phyloP scores from a whole-genome alignment of 92 coral and sea anemone species.

The Zoanthus gigantus region DNA sequence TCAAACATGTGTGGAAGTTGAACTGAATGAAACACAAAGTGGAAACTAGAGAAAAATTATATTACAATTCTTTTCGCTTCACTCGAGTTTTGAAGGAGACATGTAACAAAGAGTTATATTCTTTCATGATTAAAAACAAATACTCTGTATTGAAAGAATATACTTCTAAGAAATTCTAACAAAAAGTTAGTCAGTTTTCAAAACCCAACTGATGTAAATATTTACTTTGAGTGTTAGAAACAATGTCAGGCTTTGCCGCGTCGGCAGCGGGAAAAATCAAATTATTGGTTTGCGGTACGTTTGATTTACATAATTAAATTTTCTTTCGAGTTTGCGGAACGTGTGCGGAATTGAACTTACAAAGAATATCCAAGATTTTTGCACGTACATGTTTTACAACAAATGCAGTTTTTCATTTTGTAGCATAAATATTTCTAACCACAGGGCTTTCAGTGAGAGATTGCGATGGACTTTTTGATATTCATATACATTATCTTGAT shows the following conservation, averaged over 20 bases:
- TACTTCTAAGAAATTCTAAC: neutral
- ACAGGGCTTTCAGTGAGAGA: neutral
- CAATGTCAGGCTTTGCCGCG: neutral
- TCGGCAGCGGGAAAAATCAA: neutral
- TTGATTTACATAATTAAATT: neutral
- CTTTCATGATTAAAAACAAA: neutral
- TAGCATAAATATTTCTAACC: neutral
- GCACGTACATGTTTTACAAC: neutral
- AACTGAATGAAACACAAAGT: neutral
- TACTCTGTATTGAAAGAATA: neutral
- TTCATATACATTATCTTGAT: neutral
- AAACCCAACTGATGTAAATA: neutral
- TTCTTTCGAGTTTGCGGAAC: neutral
- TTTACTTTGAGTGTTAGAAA: neutral
- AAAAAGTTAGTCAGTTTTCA: neutral
- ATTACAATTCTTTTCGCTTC: neutral
- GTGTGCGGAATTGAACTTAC: neutral
- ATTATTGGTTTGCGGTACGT: neutral
- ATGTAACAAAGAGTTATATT: neutral
- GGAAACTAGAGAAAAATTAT: neutral
- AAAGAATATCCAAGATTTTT: neutral
- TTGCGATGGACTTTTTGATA: neutral
- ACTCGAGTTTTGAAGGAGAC: neutral
- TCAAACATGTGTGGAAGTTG: neutral
- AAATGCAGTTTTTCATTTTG: neutral